Evolutionary conservation across 2,113 vertebrate genomes (phyloP), one percentile per base, ranked within the genome.

Genomic region (Anhinga anhinga): DNA sequence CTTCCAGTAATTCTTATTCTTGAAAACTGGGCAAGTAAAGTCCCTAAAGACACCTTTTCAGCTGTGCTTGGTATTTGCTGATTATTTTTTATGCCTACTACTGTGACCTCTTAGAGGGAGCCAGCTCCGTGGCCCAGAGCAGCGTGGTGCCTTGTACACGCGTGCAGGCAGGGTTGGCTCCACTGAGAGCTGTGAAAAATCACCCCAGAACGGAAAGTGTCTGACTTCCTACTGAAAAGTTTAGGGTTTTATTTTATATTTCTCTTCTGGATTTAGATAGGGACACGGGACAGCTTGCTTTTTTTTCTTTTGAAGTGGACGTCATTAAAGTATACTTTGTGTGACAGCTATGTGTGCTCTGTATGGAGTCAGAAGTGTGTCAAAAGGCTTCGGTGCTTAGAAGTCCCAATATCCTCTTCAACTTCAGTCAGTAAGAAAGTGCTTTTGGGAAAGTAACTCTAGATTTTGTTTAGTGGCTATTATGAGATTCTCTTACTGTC

Each of bases 81-180:
- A 1, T 36, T 40, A 9, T 20, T 47, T n/a, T 92, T 61, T 38
- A 4, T 61, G 19, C 15, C 45, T 10, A 1, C 7, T 69, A 1
- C 38, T 53, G 66, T 36, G 65, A 23, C 19, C 49, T 56, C 49
- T 52, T 11, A 4, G 55, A 20, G 26, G 61, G 34, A 81, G 50
- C 32, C 62, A 38, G 62, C 61, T 29, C 38, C 8, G 2, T 11
- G 63, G 66, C n/a, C 4, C 25, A 4, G 20, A 23, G 70, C n/a
- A 9, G 20, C 0, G 10, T 1, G 3, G 16, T 27, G n/a, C 47
- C 52, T 25, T 2, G 20, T 3, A 15, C 11, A 2, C 1, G 4
- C 12, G 1, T 2, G 47, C 12, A 22, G 25, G 55, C 65, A 26
- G 47, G 34, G 26, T 8, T 84, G 69, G 20, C 62, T 61, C 17